Conservation (phyloP, 1,140 invertebrate species). For the Orussus abietinus region DNA sequence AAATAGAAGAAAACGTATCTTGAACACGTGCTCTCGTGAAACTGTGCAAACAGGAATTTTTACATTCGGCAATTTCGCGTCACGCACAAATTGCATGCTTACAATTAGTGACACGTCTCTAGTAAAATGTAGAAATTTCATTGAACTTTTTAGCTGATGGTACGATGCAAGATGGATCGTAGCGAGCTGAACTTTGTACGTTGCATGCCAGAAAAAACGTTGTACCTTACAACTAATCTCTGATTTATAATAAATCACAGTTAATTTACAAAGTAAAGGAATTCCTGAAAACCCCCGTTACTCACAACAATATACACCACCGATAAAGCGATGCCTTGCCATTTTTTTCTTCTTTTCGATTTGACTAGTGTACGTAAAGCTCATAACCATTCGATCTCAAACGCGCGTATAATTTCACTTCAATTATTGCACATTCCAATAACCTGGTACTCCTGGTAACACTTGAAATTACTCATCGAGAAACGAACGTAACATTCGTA, state of each 20-base stretch:
- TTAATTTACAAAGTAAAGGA: slow-evolving; percentile 28
- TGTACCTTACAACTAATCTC: slow-evolving; percentile 34
- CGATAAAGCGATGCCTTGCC: slow-evolving; percentile 35
- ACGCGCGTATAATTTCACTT: slow-evolving; percentile 23
- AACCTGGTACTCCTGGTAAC: too few species aligned
- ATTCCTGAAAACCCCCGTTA: slow-evolving; percentile 33
- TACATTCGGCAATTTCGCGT: too few species aligned
- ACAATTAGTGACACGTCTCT: too few species aligned
- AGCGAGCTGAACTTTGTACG: slow-evolving; percentile 6
- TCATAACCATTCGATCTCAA: slow-evolving; percentile 29
- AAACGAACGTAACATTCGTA: slow-evolving; percentile 1
- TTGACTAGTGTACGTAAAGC: slow-evolving; percentile 41
- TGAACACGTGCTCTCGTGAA: slow-evolving; percentile 31
- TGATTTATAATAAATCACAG: slow-evolving; percentile 35
- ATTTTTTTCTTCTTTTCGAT: slow-evolving; percentile 32
- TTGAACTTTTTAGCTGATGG: too few species aligned
- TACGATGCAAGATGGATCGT: too few species aligned
- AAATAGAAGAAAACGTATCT: slow-evolving; percentile 31
- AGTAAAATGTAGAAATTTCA: too few species aligned
- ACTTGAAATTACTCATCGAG: too few species aligned
- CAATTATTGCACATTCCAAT: slow-evolving; percentile 30
- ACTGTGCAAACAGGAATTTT: slow-evolving; percentile 38
- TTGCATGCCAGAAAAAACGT: slow-evolving; percentile 28
- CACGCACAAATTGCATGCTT: too few species aligned
- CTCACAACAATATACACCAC: slow-evolving; percentile 35